Base-by-base conservation (phyloP, 2,888 invertebrate genomes). In the Rhagophthalmus giganteus region DNA sequence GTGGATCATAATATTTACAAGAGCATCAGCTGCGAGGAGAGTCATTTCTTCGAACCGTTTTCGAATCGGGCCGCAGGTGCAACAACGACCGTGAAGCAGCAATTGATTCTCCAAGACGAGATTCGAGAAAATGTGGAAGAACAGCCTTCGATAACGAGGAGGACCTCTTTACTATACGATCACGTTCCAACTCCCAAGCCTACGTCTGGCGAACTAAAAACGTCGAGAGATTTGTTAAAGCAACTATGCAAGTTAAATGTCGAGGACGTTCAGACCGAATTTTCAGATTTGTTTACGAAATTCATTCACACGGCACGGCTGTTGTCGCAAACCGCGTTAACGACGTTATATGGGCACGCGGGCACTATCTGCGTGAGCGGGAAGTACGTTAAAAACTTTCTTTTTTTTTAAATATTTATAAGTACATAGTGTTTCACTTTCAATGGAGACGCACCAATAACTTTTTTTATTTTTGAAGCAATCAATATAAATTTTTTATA, bases 1-100 rank as follows among this genome's bases (percentile, higher is more conserved):
- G 81, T 93, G 9, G 90, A 92, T 73, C 87, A 88, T 59, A 81
- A 85, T 62, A 77, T 91, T 4, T 88, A 90, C 72, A 83, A 84
- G 27, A 76, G 79, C 7, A 83, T 91, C 1, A 79, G 70, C 12
- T 93, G 93, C 66, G 76, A 78, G 20, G 92, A 92, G 69, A 76
- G 80, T 0, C 88, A 91, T 68, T 74, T 85, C 24, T 80, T 91
- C 51, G 84, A 87, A 62, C 88, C 91, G 0, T 86, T 92, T 66
- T 88, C 90, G 0, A 87, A 86, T 48, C 80, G 80, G 39, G 81
- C 81, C 52, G 81, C 86, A 1, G 90, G 90, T 0, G 89, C 87
- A 0, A 80, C 84, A 64, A 87, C 89, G 2, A 82, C 80, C 2
- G 80, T 86, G 0, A 69, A 74, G 1, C 84, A 87, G 39, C 78